Evolutionary conservation across 2,113 vertebrate species (phyloP).

Genomic region (Pygoscelis antarcticus): DNA sequence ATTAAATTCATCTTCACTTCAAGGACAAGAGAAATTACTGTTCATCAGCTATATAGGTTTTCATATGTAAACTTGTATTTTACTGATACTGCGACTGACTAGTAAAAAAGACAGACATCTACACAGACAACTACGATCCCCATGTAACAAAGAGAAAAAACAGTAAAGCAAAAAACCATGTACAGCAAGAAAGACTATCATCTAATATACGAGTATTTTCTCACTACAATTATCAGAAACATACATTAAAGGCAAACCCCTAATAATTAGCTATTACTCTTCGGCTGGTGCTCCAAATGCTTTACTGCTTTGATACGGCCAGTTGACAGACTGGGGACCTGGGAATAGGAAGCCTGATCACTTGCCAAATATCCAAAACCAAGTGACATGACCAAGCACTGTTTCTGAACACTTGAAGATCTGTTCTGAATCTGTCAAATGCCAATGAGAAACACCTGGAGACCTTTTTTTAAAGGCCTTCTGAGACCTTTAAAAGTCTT

Average conservation of each 20-base stretch:
- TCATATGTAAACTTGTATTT: background rate
- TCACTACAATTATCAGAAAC: background rate
- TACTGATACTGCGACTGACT: background rate
- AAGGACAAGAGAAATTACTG: background rate
- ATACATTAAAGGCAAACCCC: background rate
- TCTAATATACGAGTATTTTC: fast-evolving
- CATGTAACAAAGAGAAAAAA: background rate
- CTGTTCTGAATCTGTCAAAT: constrained; percentile 13
- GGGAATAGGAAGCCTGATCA: background rate
- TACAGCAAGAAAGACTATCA: background rate
- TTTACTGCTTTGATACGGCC: background rate
- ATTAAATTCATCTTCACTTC: background rate
- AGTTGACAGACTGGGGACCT: background rate
- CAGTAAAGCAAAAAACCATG: background rate
- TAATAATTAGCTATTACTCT: background rate
- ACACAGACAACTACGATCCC: background rate
- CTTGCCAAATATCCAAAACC: constrained; percentile 15
- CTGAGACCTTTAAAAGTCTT: background rate
- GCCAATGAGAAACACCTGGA: constrained; percentile 9
- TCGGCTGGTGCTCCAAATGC: background rate
- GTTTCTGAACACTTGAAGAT: background rate
- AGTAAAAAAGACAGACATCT: background rate
- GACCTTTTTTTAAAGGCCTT: background rate
- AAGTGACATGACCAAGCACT: background rate
- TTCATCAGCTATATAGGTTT: background rate